Evolutionary conservation across 2,113 vertebrate species (phyloP), one percentile per base, ranked within the genome.

Genomic region (Sceloporus undulatus): DNA sequence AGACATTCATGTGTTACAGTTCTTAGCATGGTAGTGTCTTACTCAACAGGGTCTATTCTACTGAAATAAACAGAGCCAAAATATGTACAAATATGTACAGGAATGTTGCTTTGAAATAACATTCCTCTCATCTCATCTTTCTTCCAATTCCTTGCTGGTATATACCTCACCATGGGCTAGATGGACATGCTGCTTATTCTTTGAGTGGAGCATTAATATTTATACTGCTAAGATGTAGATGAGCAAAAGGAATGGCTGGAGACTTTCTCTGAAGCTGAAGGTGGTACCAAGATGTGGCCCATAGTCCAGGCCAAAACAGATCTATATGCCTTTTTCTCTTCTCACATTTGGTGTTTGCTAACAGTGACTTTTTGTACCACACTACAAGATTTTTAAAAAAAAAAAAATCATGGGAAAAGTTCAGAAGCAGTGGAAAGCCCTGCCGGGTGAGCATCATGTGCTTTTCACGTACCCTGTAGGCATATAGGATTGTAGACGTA

Each of bases 71-170:
- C 48, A 13, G 54, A 11, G 42, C 7, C 16, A 52, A 42, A 34
- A 68, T 68, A 42, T 71, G 18, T n/a, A 71, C 23, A 83, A 52
- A 5, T n/a, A 70, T 40, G 23, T 84, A 25, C 42, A 52, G 19
- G n/a, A 19, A 21, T 19, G 5, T 3, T 42, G 23, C 9, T 56
- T 65, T 0, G 5, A 71, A 40, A 10, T 25, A 4, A 0, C 0
- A 52, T 86, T 85, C 80, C 40, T 1, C 1, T 79, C 6, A 78
- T 80, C 70, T 62, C 42, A 40, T 0, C 34, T 74, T 14, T 66
- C 5, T 21, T 1, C 0, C 1, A 14, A 21, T 48, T 6, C 0
- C 0, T 1, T 42, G 34, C 65, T 82, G 68, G 9, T 76, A 14
- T 13, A 21, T 19, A 3, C 75, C n/a, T 76, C 0, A 11, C 14